A percentile compares a stretch with the other conserved stretches of the same genome.
phyloP scores from a whole-genome alignment of 2,113 vertebrate genomes.

The Callopanchax toddi region DNA sequence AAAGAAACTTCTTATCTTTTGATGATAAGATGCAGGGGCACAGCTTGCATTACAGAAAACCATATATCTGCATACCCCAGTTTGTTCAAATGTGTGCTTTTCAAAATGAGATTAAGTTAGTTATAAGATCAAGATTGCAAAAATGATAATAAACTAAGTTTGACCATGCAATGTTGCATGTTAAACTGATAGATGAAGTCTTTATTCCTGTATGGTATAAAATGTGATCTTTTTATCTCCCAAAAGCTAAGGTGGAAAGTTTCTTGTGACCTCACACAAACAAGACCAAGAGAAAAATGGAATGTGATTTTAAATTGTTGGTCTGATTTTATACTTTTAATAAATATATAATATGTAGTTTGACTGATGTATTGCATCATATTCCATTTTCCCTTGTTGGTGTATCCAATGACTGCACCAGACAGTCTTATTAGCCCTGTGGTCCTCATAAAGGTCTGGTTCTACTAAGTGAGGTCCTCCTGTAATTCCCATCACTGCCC shows the following conservation, averaged over 20 bases:
- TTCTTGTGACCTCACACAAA: too few relatives aligned
- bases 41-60: background rate
- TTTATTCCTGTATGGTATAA: too few relatives aligned
- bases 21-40: background rate
- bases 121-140: background rate
- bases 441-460: slow-evolving; percentile 47
- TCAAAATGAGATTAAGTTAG: background rate
- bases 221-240: too few relatives aligned
- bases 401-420: slow-evolving; percentile 63
- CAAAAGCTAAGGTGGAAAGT: too few relatives aligned
- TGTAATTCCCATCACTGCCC: slow-evolving; percentile 80
- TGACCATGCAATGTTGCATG: slow-evolving; percentile 9
- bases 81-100: slow-evolving; percentile 16
- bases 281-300: too few relatives aligned
- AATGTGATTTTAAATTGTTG: slow-evolving; percentile 41
- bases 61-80: background rate
- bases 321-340: slow-evolving; percentile 50
- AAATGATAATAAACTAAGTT: background rate
- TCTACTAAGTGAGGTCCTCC: slow-evolving; percentile 46
- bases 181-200: too few relatives aligned
- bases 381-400: slow-evolving; percentile 38
- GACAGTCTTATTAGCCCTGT: slow-evolving; percentile 33
- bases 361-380: slow-evolving; percentile 65
- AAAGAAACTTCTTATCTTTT: too few relatives aligned
- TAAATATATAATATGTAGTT: slow-evolving; percentile 58